Base-by-base conservation (phyloP, 1,140 invertebrate genomes). In the Drosophila sp. region DNA sequence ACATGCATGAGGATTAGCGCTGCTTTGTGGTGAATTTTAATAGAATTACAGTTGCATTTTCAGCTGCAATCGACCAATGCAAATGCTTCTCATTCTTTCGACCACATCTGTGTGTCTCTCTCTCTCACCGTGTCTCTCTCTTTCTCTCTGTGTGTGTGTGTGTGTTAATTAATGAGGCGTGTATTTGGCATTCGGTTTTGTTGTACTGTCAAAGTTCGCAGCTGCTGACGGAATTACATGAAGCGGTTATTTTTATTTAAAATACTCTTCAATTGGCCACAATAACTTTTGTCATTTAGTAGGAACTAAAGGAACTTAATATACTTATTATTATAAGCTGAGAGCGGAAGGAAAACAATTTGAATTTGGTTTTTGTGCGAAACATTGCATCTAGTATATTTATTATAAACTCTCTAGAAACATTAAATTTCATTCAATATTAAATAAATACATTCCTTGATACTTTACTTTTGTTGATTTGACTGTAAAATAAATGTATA, bases 21-120 rank as follows among this genome's bases (percentile, higher is more conserved):
- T 54, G 83, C 74, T 87, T 86, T 83, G 82, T 63, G 78, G 82
- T 27, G 63, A 74, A 78, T 71, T 87, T 73, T 71, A 81, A 82
- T 87, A 82, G 72, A 82, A 86, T 78, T 87, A 81, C 72, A 77
- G 43, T 46, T 84, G 80, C 72, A 84, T 58, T 78, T 57, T 4
- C 72, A 61, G 40, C 53, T 59, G 63, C 58, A 46, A 58, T 50
- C 57, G 45, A 63, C 16, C n/a, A 48, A 66, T 69, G 46, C 27
- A 21, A 2, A 41, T 40, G 34, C 38, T 54, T 48, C 45, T 13
- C 29, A 18, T 27, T 8, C 25, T 9, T 36, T 41, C n/a, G 21
- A 36, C 14, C 34, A 45, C 25, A 18, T 4, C 32, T 46, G 9
- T 48, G 18, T 65, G 13, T n/a, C n/a, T n/a, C n/a, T n/a, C n/a